Base-by-base conservation (phyloP, 2,888 invertebrate species). In the Archaeoteleia sp. region DNA sequence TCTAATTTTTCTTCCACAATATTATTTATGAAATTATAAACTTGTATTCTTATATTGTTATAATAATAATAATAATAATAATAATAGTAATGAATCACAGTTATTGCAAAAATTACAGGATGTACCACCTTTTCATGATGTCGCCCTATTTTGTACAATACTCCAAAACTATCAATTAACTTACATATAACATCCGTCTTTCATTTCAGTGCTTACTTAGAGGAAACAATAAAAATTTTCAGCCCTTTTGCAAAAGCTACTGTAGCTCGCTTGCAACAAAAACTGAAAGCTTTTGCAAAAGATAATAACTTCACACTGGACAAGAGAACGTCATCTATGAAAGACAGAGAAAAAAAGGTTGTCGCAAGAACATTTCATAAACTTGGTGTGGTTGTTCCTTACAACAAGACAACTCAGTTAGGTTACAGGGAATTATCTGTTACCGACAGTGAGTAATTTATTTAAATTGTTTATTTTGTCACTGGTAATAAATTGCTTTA, bases 311-410 rank as follows among this genome's bases (percentile, higher is more conserved):
- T 91, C 53, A 85, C 87, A 35, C 78, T 95, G 34, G 88, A 90
- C 1, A 83, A 85, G 60, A 89, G 88, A 34, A 88, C 89, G 6
- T 79, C 85, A 15, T 86, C 87, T 60, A 92, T 92, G 85, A 89
- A 88, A 67, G 87, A 87, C 42, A 87, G 92, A n/a, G 87, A 89
- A 25, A 87, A 87, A 34, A 88, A 88, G 65, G 88, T 90, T 7
- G 90, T 94, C 0, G 87, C 93, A 0, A 91, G 89, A 82, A 91
- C 93, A 23, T 92, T 95, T 74, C 95, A 95, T 83, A 90, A 90
- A 55, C 91, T 91, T 34, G 96, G 96, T 9, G 90, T 97, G 75
- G 91, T 93, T 17, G 96, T 97, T 1, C 96, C 96, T 0, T 92
- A 92, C 55, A 88, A 95, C 75, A 91, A 91, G 78, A 93, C 92